A percentile compares a stretch with the other conserved stretches of the same genome.
These are phyloP conservation scores for Chaetoderma sp. DNA, from an alignment of 2,888 invertebrate species.

Conservation along the genomic window DNA sequence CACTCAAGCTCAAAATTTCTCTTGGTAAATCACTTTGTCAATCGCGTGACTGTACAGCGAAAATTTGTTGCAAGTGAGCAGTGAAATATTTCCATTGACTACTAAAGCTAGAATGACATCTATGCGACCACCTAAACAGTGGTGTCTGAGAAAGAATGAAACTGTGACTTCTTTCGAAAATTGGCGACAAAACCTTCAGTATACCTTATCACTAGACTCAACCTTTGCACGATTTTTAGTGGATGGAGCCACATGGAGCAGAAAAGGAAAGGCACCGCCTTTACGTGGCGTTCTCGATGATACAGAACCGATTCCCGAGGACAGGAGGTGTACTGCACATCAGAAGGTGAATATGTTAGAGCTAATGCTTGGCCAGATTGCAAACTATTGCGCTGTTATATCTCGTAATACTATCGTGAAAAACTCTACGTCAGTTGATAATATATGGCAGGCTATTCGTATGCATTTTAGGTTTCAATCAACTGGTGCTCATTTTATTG, in stretches of 20 bases:
- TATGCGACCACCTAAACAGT: conserved; percentile 32
- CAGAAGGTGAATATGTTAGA: conserved; percentile 33
- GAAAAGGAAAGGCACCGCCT: conserved; percentile 21
- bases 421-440: conserved; percentile 28
- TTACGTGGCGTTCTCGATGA: conserved; percentile 28
- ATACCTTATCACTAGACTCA: conserved; percentile 20
- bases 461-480: conserved; percentile 35
- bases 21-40: too few species aligned
- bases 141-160: conserved; percentile 24
- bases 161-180: conserved; percentile 27
- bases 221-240: conserved; percentile 22
- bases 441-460: conserved; percentile 32
- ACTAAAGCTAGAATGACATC: too few species aligned
- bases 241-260: conserved; percentile 30
- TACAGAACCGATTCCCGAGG: conserved; percentile 1
- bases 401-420: conserved; percentile 30
- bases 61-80: too few species aligned
- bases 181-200: conserved; percentile 18
- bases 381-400: conserved; percentile 33
- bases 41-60: too few species aligned
- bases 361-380: conserved; percentile 36
- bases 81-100: too few species aligned
- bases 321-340: conserved; percentile 14
- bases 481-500: conserved; percentile 32
- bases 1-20: too few species aligned